Base-by-base conservation (phyloP, 1,140 invertebrate species). In the Trachymyrmex septentrionalis region DNA sequence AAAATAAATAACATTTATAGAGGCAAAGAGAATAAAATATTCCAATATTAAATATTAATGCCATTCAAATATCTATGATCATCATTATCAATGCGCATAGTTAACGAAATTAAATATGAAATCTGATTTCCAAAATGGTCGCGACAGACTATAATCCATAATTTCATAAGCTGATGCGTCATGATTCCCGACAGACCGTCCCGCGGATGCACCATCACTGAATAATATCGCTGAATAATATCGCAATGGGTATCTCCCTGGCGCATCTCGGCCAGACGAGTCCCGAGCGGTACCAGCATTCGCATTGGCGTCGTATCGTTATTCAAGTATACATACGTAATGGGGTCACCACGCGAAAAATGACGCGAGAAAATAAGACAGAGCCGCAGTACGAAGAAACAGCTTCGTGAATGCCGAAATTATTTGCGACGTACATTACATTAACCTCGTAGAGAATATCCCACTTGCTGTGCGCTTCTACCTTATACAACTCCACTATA, bases 261-360 rank as follows among this genome's bases (percentile, higher is more conserved):
- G 63, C 66, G 78, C 78, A 82, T 87, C 67, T 38, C 24, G 57
- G 30, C 64, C 30, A 30, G 48, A 10, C 66, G 34, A 59, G 69
- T n/a, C 67, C 24, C 24, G 67, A 73, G 69, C 59, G 76, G 38
- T 66, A 38, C 38, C 38, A 57, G 38, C 57, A 64, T 44, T 48
- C 61, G 53, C 57, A 55, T 67, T 50, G 55, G 63, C 14, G 67
- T 44, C 69, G 53, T 90, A 77, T 90, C 80, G 63, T 90, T 90
- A 89, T 69, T 90, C 86, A 86, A 87, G 81, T 76, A 85, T 88
- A 87, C 89, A 89, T 73, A 76, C 71, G 69, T 88, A 91, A 77
- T 88, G 59, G 75, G 50, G 61, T 57, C 63, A 71, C 76, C 59
- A 61, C 24, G 71, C 64, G 66, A 72, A 75, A 85, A 85, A 85